phyloP scores from a whole-genome alignment of 2,113 vertebrate genomes.

The Laticauda laticaudata region DNA sequence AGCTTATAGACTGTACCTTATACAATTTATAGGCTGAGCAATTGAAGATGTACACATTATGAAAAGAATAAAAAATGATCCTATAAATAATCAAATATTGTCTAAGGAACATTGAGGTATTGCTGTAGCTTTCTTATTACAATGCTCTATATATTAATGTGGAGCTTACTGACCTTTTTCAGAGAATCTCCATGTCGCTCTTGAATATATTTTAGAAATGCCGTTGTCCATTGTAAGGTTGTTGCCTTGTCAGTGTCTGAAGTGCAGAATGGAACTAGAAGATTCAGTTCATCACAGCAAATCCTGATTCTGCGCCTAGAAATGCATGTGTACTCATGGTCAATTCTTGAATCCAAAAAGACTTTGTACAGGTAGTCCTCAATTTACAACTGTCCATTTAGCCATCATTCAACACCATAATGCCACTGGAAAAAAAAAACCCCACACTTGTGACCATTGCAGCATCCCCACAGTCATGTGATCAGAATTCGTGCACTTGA shows the following conservation, averaged over 20 bases:
- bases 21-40: background rate
- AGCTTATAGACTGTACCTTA: background rate
- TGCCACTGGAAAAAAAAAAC: background rate
- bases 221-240: constrained; percentile 87
- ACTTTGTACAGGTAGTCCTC: background rate
- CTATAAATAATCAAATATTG: background rate
- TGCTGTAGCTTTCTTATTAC: background rate
- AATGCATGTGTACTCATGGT: constrained; percentile 3
- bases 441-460: background rate
- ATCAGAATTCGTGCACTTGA: background rate
- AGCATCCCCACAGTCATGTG: background rate
- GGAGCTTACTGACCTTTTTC: constrained; percentile 76
- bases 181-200: constrained; percentile 82
- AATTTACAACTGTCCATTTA: background rate
- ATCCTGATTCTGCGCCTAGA: constrained; percentile 85
- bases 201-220: constrained; percentile 86
- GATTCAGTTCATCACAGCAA: constrained; percentile 91
- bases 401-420: background rate
- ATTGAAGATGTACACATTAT: background rate
- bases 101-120: background rate
- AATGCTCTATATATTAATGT: background rate
- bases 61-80: background rate
- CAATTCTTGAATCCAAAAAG: background rate
- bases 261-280: constrained; percentile 86
- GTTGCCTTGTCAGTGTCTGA: constrained; percentile 86